Conservation (phyloP, 2,797 vertebrate species). For the Hemitrygon akajei region DNA sequence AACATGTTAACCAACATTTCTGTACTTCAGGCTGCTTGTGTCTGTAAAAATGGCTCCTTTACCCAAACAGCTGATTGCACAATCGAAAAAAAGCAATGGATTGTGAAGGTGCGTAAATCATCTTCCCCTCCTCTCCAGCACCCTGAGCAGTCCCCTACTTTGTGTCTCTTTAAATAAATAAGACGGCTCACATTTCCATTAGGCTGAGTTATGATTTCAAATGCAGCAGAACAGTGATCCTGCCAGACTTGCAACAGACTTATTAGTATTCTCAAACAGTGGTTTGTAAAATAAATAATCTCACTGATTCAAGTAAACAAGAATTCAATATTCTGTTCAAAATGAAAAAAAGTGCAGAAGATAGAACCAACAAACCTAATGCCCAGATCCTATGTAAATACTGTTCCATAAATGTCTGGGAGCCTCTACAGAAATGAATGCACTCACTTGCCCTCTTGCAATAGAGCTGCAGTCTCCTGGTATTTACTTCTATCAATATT, state of each 20-base stretch:
- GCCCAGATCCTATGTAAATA: not conserved
- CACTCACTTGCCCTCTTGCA: not conserved
- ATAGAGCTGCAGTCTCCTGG: conserved; percentile 14
- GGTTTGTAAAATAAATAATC: conserved; percentile 17
- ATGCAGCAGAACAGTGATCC: not conserved
- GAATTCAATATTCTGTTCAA: conserved; percentile 21
- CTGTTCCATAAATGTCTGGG: conserved; percentile 14
- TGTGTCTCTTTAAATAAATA: conserved; percentile 15
- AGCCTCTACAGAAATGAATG: not conserved
- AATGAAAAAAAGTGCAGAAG: not conserved
- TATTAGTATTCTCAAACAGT: not conserved
- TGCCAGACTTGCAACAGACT: conserved; percentile 1
- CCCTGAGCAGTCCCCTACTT: not conserved
- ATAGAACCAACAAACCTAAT: not conserved
- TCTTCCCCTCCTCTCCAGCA: not conserved
- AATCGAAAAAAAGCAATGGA: not conserved
- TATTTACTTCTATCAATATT: conserved; percentile 26
- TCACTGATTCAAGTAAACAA: conserved; percentile 10
- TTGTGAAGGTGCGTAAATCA: not conserved
- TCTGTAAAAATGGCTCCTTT: not conserved
- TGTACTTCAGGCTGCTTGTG: no score
- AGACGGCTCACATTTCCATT: not conserved
- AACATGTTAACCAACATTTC: not conserved
- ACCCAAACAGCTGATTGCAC: not conserved
- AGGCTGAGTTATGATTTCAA: conserved; percentile 18